phyloP scores from a whole-genome alignment of 2,888 invertebrate genomes.

The Ctenicera cuprea region DNA sequence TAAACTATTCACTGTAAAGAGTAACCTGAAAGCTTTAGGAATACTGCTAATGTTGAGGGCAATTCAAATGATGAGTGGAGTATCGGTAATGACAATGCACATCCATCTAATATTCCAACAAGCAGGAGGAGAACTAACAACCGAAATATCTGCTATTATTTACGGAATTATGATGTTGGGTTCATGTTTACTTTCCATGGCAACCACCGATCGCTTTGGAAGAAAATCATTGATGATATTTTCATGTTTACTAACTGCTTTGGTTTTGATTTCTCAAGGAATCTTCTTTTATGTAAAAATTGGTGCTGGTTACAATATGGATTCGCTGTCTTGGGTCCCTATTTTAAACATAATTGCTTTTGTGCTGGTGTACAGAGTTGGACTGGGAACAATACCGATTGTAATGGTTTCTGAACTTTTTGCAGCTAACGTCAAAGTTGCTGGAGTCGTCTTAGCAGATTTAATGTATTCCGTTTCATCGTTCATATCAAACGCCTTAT shows the following conservation, averaged over 20 bases:
- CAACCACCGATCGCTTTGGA: slow-evolving; percentile 50
- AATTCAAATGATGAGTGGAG: slow-evolving; percentile 51
- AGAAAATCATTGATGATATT: slow-evolving; percentile 50
- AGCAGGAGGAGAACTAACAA: slow-evolving; percentile 35
- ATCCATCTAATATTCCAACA: slow-evolving; percentile 48
- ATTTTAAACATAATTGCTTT: slow-evolving; percentile 47
- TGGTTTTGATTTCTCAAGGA: slow-evolving; percentile 46
- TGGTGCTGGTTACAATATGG: slow-evolving; percentile 27
- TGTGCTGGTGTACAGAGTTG: slow-evolving; percentile 51
- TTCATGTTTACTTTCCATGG: slow-evolving; percentile 41
- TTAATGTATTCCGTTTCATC: slow-evolving; percentile 51
- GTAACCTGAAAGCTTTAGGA: slow-evolving; percentile 50
- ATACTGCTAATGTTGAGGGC: slow-evolving; percentile 49
- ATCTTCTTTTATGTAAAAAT: slow-evolving; percentile 48
- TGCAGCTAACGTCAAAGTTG: slow-evolving; percentile 53
- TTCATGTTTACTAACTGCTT: slow-evolving; percentile 41
- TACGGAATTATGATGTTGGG: slow-evolving; percentile 44
- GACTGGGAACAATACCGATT: slow-evolving; percentile 53
- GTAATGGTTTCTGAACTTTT: slow-evolving; percentile 55
- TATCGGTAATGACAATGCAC: slow-evolving; percentile 51
- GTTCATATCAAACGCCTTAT: slow-evolving; percentile 46
- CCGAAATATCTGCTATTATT: slow-evolving; percentile 40
- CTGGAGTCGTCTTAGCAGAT: slow-evolving; percentile 53
- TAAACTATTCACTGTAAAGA: slow-evolving; percentile 41
- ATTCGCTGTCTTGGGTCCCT: slow-evolving; percentile 36